Percentiles rank a stretch among this genome's conserved stretches.
Conservation (phyloP, 2,113 vertebrate genomes). For the Aspidoscelis tigris region DNA sequence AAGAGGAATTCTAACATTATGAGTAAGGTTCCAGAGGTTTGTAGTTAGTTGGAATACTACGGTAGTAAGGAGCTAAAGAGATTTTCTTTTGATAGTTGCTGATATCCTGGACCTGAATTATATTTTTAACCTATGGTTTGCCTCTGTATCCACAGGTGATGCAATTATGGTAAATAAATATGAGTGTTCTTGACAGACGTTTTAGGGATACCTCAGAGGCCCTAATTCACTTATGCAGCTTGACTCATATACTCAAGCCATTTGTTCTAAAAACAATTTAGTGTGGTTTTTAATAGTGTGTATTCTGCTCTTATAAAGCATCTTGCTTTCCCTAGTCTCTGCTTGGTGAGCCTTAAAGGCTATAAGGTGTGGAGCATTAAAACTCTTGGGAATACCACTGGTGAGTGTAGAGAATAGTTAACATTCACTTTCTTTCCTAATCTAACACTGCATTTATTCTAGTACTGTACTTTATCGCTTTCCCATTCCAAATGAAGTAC, state of each 20-base stretch:
- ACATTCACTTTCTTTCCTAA: neutral
- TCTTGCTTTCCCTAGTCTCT: constrained; percentile 3
- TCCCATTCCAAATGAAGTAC: neutral
- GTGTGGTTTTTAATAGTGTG: neutral
- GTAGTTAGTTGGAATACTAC: neutral
- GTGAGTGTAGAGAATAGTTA: neutral
- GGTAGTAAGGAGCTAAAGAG: neutral
- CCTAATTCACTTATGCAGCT: neutral
- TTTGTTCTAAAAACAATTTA: neutral
- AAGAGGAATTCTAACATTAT: neutral
- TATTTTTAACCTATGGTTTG: neutral
- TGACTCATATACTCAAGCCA: neutral
- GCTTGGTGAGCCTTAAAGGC: neutral
- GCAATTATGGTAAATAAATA: neutral
- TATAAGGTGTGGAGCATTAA: neutral
- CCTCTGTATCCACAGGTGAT: neutral
- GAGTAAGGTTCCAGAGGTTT: neutral
- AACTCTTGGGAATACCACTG: neutral
- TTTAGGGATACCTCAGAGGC: neutral
- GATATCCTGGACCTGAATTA: neutral
- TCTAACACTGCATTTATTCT: neutral
- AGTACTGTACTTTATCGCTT: neutral
- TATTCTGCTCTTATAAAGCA: neutral
- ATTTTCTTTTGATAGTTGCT: neutral
- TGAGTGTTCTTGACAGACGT: neutral